Evolutionary conservation across 1,140 invertebrate genomes (phyloP).

Genomic region (Pseudomyrmex flavicornis): DNA sequence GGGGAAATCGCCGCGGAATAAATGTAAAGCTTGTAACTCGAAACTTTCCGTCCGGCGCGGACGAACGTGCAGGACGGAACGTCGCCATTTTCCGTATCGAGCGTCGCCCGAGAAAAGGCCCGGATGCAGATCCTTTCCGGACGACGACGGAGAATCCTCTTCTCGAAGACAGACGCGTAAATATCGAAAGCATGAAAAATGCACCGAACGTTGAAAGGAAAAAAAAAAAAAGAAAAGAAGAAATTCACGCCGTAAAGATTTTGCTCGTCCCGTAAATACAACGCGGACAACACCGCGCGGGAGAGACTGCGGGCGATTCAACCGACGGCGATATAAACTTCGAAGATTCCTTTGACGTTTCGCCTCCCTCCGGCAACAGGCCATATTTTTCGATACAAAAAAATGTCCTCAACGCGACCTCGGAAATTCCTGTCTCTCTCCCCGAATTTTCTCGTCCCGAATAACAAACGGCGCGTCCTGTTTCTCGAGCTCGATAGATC

Average conservation of each 20-base stretch:
- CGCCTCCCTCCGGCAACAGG: constrained; percentile 15
- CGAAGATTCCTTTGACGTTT: constrained; percentile 26
- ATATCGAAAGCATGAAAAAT: constrained; percentile 50
- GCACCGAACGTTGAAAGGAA: constrained; percentile 22
- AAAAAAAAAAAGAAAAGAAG: not conserved
- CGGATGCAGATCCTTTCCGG: not conserved
- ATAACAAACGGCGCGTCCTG: not conserved
- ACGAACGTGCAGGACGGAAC: not conserved
- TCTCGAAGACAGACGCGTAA: constrained; percentile 25
- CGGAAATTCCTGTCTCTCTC: not conserved
- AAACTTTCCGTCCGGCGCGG: constrained; percentile 6
- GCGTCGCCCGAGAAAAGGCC: not conserved
- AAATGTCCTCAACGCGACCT: not conserved
- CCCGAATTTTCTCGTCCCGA: not conserved
- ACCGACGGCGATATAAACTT: constrained; percentile 37
- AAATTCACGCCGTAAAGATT: constrained; percentile 44
- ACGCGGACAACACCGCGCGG: not conserved
- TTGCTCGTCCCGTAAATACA: constrained; percentile 51
- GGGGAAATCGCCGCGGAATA: constrained; percentile 34
- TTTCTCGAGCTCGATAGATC: not conserved
- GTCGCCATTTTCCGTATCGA: constrained; percentile 18
- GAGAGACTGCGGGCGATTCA: constrained; percentile 23
- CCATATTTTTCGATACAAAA: constrained; percentile 44
- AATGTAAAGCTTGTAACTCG: constrained; percentile 41
- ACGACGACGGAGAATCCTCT: constrained; percentile 25